These are phyloP conservation scores for Rhingia campestris DNA, from an alignment of 2,888 invertebrate genomes.

Conservation along the genomic window DNA sequence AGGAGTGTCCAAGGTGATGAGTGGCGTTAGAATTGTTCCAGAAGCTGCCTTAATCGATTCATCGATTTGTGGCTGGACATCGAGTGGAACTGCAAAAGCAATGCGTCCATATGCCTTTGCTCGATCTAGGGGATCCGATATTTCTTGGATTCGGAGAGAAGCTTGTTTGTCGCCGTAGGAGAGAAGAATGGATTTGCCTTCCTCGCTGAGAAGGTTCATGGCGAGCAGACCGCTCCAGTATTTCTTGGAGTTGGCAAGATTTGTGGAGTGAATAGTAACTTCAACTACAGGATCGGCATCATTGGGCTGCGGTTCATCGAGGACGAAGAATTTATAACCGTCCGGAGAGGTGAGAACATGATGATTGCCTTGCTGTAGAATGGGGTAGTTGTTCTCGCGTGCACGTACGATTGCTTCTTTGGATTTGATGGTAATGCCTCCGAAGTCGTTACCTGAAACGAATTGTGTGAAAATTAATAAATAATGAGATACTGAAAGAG, in stretches of 20 bases:
- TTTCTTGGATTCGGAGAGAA: slow-evolving; percentile 87
- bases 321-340: slow-evolving; percentile 93
- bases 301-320: slow-evolving; percentile 88
- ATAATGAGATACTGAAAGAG: not conserved
- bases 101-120: slow-evolving; percentile 97
- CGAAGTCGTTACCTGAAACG: slow-evolving; percentile 89
- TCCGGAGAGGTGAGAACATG: slow-evolving; percentile 92
- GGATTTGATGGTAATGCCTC: slow-evolving; percentile 92
- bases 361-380: slow-evolving; percentile 85
- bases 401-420: slow-evolving; percentile 90
- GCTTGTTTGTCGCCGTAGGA: slow-evolving; percentile 90
- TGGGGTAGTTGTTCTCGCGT: slow-evolving; percentile 88
- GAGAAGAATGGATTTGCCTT: slow-evolving; percentile 85
- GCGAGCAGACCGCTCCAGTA: slow-evolving; percentile 93
- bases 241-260: slow-evolving; percentile 88
- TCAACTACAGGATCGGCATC: slow-evolving; percentile 91
- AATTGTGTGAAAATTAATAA: not conserved
- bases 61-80: slow-evolving; percentile 90
- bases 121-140: slow-evolving; percentile 86
- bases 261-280: slow-evolving; percentile 90
- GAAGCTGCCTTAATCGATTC: slow-evolving; percentile 87
- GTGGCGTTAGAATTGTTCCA: slow-evolving; percentile 92
- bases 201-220: slow-evolving; percentile 88
- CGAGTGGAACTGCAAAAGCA: slow-evolving; percentile 94
- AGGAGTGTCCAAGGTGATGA: slow-evolving; percentile 96